A percentile compares a stretch with the other conserved stretches of the same genome.
These are phyloP conservation scores for Sthenelais limicola DNA, from an alignment of 2,888 invertebrate genomes.

Conservation along the genomic window DNA sequence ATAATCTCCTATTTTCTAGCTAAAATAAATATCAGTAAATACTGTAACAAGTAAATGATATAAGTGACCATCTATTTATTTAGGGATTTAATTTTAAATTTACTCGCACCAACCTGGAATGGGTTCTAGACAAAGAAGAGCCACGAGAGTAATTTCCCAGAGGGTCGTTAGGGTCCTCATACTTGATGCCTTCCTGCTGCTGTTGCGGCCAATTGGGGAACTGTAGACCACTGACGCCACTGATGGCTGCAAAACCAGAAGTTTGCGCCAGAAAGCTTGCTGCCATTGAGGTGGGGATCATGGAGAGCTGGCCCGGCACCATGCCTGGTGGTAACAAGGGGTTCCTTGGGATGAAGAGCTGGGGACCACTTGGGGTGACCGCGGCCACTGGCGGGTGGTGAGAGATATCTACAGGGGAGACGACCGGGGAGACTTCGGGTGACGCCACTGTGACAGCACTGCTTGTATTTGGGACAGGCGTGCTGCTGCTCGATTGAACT, in stretches of 20 bases:
- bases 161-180: conserved; percentile 18
- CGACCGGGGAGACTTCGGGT: conserved; percentile 5
- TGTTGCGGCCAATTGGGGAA: conserved; percentile 30
- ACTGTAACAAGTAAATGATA: no score
- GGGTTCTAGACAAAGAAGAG: conserved; percentile 65
- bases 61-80: no score
- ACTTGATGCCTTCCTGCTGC: background rate
- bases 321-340: conserved; percentile 29
- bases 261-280: background rate
- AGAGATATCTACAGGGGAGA: background rate
- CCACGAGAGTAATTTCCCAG: conserved; percentile 32
- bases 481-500: background rate
- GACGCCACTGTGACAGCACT: background rate
- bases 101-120: conserved; percentile 71
- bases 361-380: conserved; percentile 33
- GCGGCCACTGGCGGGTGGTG: background rate
- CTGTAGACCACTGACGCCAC: conserved; percentile 24
- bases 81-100: no score
- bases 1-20: no score
- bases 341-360: conserved; percentile 6
- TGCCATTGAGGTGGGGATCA: conserved; percentile 7
- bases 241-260: conserved; percentile 17
- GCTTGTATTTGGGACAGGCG: background rate
- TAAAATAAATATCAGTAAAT: no score
- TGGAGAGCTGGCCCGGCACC: background rate